Evolutionary conservation across 2,113 vertebrate species (phyloP), one percentile per base, ranked within the genome.

Genomic region (Zapus hudsonius): DNA sequence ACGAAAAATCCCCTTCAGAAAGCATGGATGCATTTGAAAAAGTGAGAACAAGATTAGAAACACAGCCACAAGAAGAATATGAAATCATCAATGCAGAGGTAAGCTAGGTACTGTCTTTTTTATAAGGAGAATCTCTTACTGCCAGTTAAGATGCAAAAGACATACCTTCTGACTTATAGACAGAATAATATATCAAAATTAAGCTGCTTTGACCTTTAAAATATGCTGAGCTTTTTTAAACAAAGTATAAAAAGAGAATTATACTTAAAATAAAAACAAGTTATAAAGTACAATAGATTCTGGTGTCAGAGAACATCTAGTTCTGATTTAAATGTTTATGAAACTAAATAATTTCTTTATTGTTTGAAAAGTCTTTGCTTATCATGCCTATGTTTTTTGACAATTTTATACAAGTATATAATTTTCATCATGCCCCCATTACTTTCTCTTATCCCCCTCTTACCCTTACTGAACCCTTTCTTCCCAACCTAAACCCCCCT

Each of bases 81-180:
- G 93, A 98, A 97, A 97, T 96, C 97, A 76, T 76, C 94, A 97
- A 97, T 80, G 97, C 97, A 57, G 97, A 96, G 98, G 99, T 96
- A 64, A 42, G 66, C 94, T 96, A 73, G 11, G 13, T 38, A 11
- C 31, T 38, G 12, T 76, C 10, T 74, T 57, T 61, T 52, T 15
- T 12, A 13, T 29, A 64, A 70, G 73, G 29, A 36, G 57, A 42
- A 19, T 73, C 33, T 70, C 7, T 52, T 52, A 47, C 12, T 81
- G 27, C 20, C 59, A 40, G 8, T 89, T 22, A 78, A 55, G 38
- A 47, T 80, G 23, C 52, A 91, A 63, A 76, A 61, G 20, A 75
- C 29, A 36, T 59, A 22, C 55, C 7, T 82, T 57, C 38, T 80
- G 15, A 44, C 83, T 76, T 66, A 23, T 67, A 92, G 33, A 81